Percentiles rank a stretch among this genome's conserved stretches.
Conservation (phyloP, 2,113 vertebrate genomes). For the Melierax canorus region DNA sequence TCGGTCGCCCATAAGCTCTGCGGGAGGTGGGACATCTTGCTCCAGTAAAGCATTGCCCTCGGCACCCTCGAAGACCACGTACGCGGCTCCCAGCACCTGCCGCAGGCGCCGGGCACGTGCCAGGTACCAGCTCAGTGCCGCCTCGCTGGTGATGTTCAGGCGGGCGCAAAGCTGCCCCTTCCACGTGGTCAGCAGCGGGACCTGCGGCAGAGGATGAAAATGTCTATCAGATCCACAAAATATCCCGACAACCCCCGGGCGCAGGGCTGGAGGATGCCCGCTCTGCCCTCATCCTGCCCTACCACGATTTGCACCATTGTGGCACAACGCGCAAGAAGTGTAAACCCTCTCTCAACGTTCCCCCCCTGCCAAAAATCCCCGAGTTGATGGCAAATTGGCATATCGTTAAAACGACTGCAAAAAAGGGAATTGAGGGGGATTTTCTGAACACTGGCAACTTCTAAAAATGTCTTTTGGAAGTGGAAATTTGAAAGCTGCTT, state of each 20-base stretch:
- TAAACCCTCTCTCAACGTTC: fast-evolving
- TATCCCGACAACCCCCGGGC: fast-evolving
- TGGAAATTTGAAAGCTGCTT: background rate
- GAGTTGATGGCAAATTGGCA: background rate
- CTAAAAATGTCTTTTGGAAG: background rate
- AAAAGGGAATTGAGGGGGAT: too few relatives aligned
- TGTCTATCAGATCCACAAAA: background rate
- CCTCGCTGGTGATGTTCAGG: conserved; percentile 83
- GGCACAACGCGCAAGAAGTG: fast-evolving
- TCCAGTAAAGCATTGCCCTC: conserved; percentile 80
- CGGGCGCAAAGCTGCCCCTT: conserved; percentile 81
- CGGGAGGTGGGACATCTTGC: conserved; percentile 59
- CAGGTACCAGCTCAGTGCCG: conserved; percentile 81
- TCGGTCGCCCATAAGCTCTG: conserved; percentile 62
- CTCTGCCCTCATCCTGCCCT: too few relatives aligned
- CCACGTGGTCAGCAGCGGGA: conserved; percentile 83
- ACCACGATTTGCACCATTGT: fast-evolving
- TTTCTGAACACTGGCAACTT: background rate
- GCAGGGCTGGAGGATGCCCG: fast-evolving
- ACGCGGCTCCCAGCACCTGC: conserved; percentile 77
- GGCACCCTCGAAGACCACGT: conserved; percentile 77
- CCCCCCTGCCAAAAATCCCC: fast-evolving
- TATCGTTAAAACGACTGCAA: fast-evolving
- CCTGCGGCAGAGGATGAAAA: conserved; percentile 14
- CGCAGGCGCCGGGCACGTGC: conserved; percentile 71